Evolutionary conservation across 1,140 invertebrate species (phyloP), one percentile per base, ranked within the genome.

Genomic region (Ceratosolen fusciceps): DNA sequence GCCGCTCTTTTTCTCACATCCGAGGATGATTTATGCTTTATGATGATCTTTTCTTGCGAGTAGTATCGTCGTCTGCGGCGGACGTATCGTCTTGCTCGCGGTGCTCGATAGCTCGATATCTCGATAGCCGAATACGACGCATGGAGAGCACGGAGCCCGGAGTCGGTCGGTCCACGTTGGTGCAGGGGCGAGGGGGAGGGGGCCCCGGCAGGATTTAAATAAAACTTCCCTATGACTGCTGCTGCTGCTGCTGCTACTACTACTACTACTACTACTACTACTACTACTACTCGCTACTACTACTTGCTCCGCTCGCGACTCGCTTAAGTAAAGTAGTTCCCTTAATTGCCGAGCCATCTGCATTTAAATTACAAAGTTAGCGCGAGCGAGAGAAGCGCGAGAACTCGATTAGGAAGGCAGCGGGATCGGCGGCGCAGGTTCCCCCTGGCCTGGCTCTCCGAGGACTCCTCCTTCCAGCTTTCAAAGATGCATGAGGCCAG

Each of bases 291-390:
- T n/a, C n/a, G n/a, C n/a, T n/a, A n/a, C n/a, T n/a, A n/a, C n/a
- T n/a, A n/a, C n/a, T 62, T 29, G 56, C 26, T 19, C 71, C 29
- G 16, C 56, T 34, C 58, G 24, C 58, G 70, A 60, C 58, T 82
- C 65, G 54, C 68, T 82, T 73, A 65, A 80, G 72, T 39, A 76
- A 82, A 82, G 68, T 80, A 80, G 73, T 80, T 82, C 62, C 68
- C 77, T 77, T 82, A 82, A 82, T 80, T 82, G 78, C 74, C 74
- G 73, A 65, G 70, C 77, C 81, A 80, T 80, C 77, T 82, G 81
- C 74, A 74, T 80, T 82, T 82, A 77, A 77, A 82, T 82, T 74
- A 77, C 77, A 80, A 82, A 74, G 78, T 82, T 80, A 80, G 79
- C 67, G 58, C 37, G 19, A 37, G 77, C 58, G 70, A 56, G 74